These are phyloP conservation scores for Lutjanus campechanus DNA, from an alignment of 2,797 vertebrate genomes.

Conservation along the genomic window DNA sequence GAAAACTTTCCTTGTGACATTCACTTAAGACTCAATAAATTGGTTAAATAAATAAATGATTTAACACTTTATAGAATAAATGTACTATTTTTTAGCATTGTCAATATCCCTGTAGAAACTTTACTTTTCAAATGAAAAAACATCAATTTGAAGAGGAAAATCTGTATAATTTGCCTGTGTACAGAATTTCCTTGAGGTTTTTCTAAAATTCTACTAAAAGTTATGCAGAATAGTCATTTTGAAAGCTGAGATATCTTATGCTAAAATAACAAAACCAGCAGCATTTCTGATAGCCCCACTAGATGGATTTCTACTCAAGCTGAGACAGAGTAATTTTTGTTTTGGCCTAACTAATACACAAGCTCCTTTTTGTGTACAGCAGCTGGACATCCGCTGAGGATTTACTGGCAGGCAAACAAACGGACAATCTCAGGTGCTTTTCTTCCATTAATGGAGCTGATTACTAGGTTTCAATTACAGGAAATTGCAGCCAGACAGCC, in stretches of 20 bases:
- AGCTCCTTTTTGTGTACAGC: slow-evolving; percentile 1
- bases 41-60: neutral
- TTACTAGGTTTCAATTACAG: slow-evolving; percentile 5
- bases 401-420: slow-evolving; percentile 27
- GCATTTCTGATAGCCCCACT: neutral
- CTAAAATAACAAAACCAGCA: neutral
- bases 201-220: neutral
- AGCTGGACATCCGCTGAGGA: slow-evolving; percentile 19
- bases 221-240: neutral
- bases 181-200: neutral
- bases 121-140: no score
- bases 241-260: neutral
- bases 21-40: no score
- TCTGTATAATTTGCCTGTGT: neutral
- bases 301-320: neutral
- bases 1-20: no score
- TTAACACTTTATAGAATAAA: neutral
- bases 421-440: slow-evolving; percentile 15
- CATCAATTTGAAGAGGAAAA: neutral
- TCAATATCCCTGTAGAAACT: neutral
- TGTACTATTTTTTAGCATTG: neutral
- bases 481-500: slow-evolving; percentile 13
- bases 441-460: slow-evolving; percentile 15
- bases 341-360: neutral
- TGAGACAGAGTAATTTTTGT: neutral